phyloP scores from a whole-genome alignment of 2,113 vertebrate species.

The Sapayoa aenigma region DNA sequence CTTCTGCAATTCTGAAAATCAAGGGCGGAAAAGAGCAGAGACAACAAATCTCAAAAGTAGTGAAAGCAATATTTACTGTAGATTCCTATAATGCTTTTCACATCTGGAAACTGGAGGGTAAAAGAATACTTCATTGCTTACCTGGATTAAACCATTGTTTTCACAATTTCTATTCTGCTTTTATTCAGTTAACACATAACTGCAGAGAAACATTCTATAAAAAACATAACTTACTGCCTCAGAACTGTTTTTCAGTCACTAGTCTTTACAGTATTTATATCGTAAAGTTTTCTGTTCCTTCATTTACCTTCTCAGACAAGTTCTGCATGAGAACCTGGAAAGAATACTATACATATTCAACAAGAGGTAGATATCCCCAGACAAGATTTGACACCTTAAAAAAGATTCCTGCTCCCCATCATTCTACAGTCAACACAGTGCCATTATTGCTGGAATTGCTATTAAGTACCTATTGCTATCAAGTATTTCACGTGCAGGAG shows the following conservation, averaged over 20 bases:
- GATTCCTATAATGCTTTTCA: not conserved
- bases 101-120: not conserved
- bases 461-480: not conserved
- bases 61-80: constrained; percentile 6
- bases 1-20: constrained; percentile 30
- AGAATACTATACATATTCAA: not conserved
- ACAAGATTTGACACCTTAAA: not conserved
- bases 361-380: not conserved
- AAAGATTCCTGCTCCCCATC: not conserved
- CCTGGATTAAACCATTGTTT: not conserved
- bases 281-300: not conserved
- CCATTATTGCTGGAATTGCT: not conserved
- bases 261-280: constrained; percentile 11
- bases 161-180: not conserved
- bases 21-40: not conserved
- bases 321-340: not conserved
- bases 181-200: not conserved
- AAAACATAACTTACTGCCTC: not conserved
- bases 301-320: not conserved
- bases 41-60: not conserved
- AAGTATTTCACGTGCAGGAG: not conserved
- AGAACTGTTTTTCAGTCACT: not conserved
- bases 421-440: not conserved
- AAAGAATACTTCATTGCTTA: constrained; percentile 12
- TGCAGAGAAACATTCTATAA: not conserved